Percentiles rank a stretch among this genome's conserved stretches.
Evolutionary conservation across 1,140 invertebrate genomes (phyloP).

Genomic region (Stegodyphus mimosarum): DNA sequence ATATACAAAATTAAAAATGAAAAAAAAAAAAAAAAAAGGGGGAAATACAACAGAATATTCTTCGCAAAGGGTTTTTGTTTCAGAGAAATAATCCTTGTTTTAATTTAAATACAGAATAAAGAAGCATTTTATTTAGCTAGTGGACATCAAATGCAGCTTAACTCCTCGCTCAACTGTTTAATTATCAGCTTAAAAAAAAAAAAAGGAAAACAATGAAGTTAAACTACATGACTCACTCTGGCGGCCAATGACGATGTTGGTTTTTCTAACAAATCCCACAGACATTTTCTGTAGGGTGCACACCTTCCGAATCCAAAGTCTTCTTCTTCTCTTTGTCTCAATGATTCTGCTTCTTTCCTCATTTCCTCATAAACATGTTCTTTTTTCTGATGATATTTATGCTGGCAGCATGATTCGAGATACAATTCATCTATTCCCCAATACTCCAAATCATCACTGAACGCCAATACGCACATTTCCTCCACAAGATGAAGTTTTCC

Average conservation of each 20-base stretch:
- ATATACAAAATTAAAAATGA: background rate
- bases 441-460: constrained; percentile 97
- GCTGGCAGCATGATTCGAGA: constrained; percentile 97
- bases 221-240: constrained; percentile 80
- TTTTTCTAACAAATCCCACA: constrained; percentile 98
- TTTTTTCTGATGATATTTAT: constrained; percentile 98
- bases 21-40: background rate
- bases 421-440: constrained; percentile 99
- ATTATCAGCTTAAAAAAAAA: no score
- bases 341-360: constrained; percentile 95
- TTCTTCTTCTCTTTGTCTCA: constrained; percentile 92
- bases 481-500: constrained; percentile 97
- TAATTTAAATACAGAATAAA: no score
- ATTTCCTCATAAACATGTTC: constrained; percentile 99
- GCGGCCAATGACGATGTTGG: constrained; percentile 96
- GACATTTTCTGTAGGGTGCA: constrained; percentile 94
- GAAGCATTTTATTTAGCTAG: no score
- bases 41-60: no score
- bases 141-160: no score
- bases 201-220: no score
- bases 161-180: no score
- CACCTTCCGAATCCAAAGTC: constrained; percentile 95
- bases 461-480: constrained; percentile 98
- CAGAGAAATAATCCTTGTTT: no score
- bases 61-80: no score